Percentiles rank a stretch among this genome's conserved stretches.
Evolutionary conservation across 2,113 vertebrate species (phyloP).

Genomic region (Cinclus mexicanus): DNA sequence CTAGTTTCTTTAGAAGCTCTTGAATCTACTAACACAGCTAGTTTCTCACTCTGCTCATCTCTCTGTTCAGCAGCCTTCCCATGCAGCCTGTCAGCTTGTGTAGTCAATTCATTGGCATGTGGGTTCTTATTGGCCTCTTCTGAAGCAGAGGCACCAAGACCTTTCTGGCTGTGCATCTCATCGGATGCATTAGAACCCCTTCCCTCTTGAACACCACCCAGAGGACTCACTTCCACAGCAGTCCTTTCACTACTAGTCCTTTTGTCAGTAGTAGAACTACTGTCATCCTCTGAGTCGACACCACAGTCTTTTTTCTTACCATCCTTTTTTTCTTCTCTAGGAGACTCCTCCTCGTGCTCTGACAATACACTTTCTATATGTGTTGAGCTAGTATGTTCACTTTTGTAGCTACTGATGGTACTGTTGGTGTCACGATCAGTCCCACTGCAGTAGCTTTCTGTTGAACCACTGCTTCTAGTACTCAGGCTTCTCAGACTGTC

Average conservation of each 20-base stretch:
- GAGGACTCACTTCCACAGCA: constrained; percentile 56
- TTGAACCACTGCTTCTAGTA: constrained; percentile 93
- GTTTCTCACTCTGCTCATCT: constrained; percentile 72
- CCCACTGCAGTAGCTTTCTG: constrained; percentile 96
- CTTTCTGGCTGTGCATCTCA: constrained; percentile 65
- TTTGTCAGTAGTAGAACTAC: constrained; percentile 70
- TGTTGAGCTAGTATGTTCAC: constrained; percentile 94
- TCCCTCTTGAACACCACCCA: constrained; percentile 47
- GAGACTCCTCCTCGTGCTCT: constrained; percentile 79
- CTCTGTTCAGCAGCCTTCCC: constrained; percentile 65
- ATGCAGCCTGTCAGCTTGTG: constrained; percentile 63
- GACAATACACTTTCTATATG: constrained; percentile 93
- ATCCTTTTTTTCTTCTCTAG: constrained; percentile 77
- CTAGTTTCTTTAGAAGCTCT: constrained; percentile 72
- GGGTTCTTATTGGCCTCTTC: constrained; percentile 98
- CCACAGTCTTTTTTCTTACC: constrained; percentile 56
- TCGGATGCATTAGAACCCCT: constrained; percentile 56
- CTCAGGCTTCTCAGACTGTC: constrained; percentile 95
- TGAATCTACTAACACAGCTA: constrained; percentile 60
- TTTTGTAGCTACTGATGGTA: constrained; percentile 94
- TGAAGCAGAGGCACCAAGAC: constrained; percentile 80
- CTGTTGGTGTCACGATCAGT: constrained; percentile 96
- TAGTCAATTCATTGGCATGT: constrained; percentile 90
- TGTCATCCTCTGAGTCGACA: constrained; percentile 75
- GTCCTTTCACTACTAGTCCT: constrained; percentile 82